These are phyloP conservation scores for Thomomys bottae DNA, from an alignment of 2,113 vertebrate genomes.

Conservation along the genomic window DNA sequence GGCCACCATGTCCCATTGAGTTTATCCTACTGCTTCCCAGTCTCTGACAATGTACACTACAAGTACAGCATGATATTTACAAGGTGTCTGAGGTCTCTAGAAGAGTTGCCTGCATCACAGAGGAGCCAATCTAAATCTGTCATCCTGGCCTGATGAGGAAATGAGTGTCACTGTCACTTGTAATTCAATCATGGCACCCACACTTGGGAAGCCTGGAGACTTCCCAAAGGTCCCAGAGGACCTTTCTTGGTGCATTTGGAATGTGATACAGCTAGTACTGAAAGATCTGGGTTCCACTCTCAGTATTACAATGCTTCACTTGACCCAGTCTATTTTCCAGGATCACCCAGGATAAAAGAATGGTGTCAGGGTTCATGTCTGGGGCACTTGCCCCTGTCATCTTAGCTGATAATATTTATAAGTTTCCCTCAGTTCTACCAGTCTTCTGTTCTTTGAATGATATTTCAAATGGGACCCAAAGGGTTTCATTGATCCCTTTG, in stretches of 20 bases:
- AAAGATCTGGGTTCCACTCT: too few relatives aligned
- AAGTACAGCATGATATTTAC: not conserved
- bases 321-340: not conserved
- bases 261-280: too few relatives aligned
- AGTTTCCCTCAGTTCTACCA: not conserved
- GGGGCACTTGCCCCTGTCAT: too few relatives aligned
- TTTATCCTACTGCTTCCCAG: not conserved
- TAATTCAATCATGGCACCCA: not conserved
- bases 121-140: too few relatives aligned
- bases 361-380: not conserved
- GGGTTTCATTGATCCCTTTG: not conserved
- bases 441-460: not conserved
- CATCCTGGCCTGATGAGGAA: not conserved
- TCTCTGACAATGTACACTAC: too few relatives aligned
- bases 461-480: not conserved
- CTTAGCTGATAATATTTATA: not conserved
- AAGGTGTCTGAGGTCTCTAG: rapidly evolving
- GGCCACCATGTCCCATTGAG: not conserved
- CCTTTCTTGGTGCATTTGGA: not conserved
- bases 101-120: not conserved
- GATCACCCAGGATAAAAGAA: not conserved
- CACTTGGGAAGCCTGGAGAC: rapidly evolving
- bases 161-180: not conserved
- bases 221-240: not conserved
- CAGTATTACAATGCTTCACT: too few relatives aligned